These are phyloP conservation scores for Scolanthus callimorphus DNA, from an alignment of 92 coral and sea anemone species.

Conservation along the genomic window DNA sequence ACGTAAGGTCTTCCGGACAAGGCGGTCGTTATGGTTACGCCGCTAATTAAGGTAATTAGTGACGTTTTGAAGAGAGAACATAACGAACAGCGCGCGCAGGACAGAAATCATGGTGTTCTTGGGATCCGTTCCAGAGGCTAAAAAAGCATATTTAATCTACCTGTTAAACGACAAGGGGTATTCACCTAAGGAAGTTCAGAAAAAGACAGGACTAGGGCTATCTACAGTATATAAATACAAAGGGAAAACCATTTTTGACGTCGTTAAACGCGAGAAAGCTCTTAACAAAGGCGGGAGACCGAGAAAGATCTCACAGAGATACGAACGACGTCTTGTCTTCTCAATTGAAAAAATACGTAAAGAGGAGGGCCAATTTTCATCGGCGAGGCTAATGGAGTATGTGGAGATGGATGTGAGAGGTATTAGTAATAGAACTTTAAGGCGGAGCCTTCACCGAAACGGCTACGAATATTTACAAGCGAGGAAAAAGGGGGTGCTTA, in stretches of 20 bases:
- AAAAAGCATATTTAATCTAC: too few species aligned
- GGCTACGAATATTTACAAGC: constrained; percentile 37
- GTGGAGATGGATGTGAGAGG: not conserved
- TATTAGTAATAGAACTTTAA: constrained; percentile 17
- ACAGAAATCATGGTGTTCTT: too few species aligned
- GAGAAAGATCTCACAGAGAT: constrained; percentile 13
- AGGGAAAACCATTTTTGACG: not conserved
- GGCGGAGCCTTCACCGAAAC: constrained; percentile 5
- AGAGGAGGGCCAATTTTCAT: constrained; percentile 21
- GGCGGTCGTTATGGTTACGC: too few species aligned
- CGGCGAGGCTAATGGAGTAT: constrained; percentile 14
- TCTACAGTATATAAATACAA: not conserved
- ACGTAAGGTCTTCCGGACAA: too few species aligned
- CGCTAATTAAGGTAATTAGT: too few species aligned
- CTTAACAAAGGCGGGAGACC: constrained; percentile 13
- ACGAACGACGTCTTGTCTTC: constrained; percentile 9
- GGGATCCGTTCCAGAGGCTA: too few species aligned
- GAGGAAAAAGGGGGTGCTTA: constrained; percentile 31
- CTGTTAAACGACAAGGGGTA: too few species aligned
- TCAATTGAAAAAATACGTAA: constrained; percentile 10
- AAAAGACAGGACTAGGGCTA: not conserved
- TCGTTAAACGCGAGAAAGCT: not conserved
- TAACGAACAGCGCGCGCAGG: too few species aligned
- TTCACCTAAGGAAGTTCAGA: too few species aligned
- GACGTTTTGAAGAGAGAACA: too few species aligned